Conservation (phyloP, 2,113 vertebrate species). For the Barbus barbus region DNA sequence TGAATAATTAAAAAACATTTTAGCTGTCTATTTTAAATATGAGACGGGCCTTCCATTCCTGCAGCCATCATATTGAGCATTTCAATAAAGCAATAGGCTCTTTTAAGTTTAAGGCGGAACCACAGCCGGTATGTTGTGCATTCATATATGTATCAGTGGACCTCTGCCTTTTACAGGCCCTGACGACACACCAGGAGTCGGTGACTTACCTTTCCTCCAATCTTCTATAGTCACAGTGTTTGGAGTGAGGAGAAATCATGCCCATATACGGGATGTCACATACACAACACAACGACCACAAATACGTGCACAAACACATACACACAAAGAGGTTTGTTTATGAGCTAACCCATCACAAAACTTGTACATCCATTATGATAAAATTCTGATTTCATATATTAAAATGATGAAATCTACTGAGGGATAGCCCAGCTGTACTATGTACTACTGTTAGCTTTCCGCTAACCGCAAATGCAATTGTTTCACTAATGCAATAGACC, state of each 20-base stretch:
- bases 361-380: background rate
- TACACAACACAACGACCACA: background rate
- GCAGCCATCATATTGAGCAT: background rate
- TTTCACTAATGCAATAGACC: background rate
- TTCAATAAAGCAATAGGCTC: background rate
- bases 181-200: background rate
- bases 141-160: background rate
- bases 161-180: background rate
- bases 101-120: background rate
- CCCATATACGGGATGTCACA: background rate
- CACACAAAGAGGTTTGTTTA: constrained; percentile 38
- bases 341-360: background rate
- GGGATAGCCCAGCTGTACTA: background rate
- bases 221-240: constrained; percentile 47
- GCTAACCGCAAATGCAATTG: background rate
- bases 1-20: too few relatives aligned
- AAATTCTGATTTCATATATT: background rate
- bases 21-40: background rate
- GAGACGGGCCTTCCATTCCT: background rate
- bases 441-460: background rate
- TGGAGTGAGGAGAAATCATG: constrained; percentile 44
- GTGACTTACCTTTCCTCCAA: constrained; percentile 56
- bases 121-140: background rate
- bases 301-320: constrained; percentile 31
- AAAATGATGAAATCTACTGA: background rate